Base-by-base conservation (phyloP, 2,113 vertebrate species). In the Oxygymnocypris stewartii region DNA sequence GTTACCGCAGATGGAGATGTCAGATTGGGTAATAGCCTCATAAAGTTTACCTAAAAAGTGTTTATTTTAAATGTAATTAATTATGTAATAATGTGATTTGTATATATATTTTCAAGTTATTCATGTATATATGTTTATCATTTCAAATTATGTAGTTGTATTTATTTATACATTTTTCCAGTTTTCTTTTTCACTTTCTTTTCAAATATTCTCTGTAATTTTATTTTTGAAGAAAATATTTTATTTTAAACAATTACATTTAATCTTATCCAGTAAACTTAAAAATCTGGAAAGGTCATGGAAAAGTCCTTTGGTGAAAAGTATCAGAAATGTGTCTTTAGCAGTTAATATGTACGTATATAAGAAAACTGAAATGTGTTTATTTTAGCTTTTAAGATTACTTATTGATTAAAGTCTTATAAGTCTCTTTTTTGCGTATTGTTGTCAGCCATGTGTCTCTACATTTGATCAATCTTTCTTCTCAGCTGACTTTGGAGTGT, bases 401-500 rank as follows among this genome's bases (percentile, higher is more conserved):
- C 57, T 23, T 59, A 59, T 23, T 59, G 7, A 74, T 74, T 11
- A 40, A 74, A 67, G 31, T 67, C 71, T 57, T 25, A 31, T 57
- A n/a, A n/a, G n/a, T 71, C 59, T 16, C 16, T 79, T 31, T 47
- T 13, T 23, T 83, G 14, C 51, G 51, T 89, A 73, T 23, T 87
- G 13, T 69, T 85, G 37, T 80, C 31, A 54, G 65, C 59, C 25
- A 69, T 61, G 4, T 54, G 59, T 76, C 14, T 73, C 80, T 75
- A 80, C 86, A 74, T 79, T 73, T 65, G 67, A 89, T 79, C 13
- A 80, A 79, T 91, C 47, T 94, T 94, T 95, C 57, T 90, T 47
- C 88, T 95, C 93, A 99, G 98, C 98, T 93, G 98, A 99, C 94
- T 99, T 99, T 93, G 98, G 98, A 88, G 98, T 99, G 84, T 99